Percentiles rank a stretch among this genome's conserved stretches.
Evolutionary conservation across 2,113 vertebrate genomes (phyloP).

Genomic region (Camarhynchus parvulus): DNA sequence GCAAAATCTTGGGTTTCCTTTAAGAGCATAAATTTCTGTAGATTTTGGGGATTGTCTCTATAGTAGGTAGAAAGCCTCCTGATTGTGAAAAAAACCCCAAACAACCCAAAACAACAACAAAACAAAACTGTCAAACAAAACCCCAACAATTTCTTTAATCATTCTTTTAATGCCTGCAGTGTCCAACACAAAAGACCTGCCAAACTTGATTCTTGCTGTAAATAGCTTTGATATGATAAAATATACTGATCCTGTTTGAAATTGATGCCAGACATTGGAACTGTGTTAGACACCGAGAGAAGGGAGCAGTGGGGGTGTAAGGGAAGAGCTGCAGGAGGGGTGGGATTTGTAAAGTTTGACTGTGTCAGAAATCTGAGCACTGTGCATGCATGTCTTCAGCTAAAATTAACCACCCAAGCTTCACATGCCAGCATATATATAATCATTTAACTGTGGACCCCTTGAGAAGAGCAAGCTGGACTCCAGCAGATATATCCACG

Average conservation of each 20-base stretch:
- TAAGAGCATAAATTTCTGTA: not conserved
- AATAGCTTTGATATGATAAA: not conserved
- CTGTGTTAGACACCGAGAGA: not conserved
- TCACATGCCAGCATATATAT: conserved; percentile 25
- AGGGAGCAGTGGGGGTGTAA: not conserved
- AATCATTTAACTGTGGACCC: conserved; percentile 45
- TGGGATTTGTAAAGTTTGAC: conserved; percentile 31
- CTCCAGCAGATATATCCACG: not conserved
- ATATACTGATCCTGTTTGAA: not conserved
- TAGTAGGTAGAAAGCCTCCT: not conserved
- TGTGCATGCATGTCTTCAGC: conserved; percentile 65
- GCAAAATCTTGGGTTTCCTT: not conserved
- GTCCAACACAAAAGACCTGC: not conserved
- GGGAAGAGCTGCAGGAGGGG: not conserved
- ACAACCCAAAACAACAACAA: not conserved
- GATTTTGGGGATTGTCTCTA: rapidly evolving
- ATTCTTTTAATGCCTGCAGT: not conserved
- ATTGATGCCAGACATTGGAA: not conserved
- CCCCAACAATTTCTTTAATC: not conserved
- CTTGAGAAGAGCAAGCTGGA: conserved; percentile 18
- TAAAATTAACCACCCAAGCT: conserved; percentile 81
- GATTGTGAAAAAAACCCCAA: not conserved
- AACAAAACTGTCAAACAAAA: not conserved
- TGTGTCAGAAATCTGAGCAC: conserved; percentile 72
- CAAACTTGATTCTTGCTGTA: not conserved